Conservation (phyloP, 2,888 invertebrate species). For the Julus scanicus region DNA sequence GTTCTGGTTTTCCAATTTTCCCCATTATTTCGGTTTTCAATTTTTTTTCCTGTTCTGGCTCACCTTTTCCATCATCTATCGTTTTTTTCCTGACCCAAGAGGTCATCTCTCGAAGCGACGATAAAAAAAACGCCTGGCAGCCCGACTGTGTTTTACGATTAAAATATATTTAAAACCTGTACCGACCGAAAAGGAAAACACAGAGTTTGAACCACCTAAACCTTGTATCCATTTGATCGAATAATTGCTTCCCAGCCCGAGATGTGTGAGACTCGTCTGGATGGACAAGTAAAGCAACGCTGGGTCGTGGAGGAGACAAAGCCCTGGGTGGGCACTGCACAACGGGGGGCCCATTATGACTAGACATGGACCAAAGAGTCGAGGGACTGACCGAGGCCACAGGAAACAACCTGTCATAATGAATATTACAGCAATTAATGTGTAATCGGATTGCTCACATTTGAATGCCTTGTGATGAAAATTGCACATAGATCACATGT, state of each 20-base stretch:
- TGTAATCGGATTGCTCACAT: background rate
- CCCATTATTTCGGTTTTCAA: background rate
- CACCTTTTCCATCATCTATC: background rate
- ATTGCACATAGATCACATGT: background rate
- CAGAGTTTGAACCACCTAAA: constrained; percentile 38
- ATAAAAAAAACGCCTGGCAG: constrained; percentile 15
- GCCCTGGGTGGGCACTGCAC: constrained; percentile 14
- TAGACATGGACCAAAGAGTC: constrained; percentile 10
- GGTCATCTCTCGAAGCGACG: constrained; percentile 17
- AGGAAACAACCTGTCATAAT: constrained; percentile 30
- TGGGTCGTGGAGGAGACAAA: constrained; percentile 19
- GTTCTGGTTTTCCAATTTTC: constrained; percentile 9
- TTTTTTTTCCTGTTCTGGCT: background rate
- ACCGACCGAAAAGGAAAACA: background rate
- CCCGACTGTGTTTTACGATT: background rate
- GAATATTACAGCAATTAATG: constrained; percentile 32
- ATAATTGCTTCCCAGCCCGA: background rate
- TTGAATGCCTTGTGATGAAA: constrained; percentile 21
- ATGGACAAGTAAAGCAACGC: constrained; percentile 26
- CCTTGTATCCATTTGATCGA: constrained; percentile 34
- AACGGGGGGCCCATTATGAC: constrained; percentile 14
- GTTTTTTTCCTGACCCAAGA: background rate
- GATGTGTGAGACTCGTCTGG: constrained; percentile 35
- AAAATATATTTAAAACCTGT: background rate
- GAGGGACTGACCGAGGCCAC: constrained; percentile 23